phyloP scores from a whole-genome alignment of 2,888 invertebrate genomes.

The Onchidella celtica region DNA sequence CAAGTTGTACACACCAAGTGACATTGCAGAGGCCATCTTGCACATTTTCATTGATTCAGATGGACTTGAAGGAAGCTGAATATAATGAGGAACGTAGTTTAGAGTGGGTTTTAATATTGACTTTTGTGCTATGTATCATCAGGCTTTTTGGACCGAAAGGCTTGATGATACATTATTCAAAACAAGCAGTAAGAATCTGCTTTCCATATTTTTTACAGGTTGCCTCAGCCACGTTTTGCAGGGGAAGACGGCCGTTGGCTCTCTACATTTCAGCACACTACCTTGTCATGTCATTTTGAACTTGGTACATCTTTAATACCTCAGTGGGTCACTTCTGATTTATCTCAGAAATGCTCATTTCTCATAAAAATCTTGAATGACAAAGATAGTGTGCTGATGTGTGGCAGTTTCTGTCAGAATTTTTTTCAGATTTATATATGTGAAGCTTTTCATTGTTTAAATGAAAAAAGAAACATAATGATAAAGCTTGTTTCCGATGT shows the following conservation, averaged over 20 bases:
- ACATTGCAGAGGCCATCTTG: too few relatives aligned
- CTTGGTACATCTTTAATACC: too few relatives aligned
- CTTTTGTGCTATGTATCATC: too few relatives aligned
- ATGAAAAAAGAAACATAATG: too few relatives aligned
- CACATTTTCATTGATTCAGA: too few relatives aligned
- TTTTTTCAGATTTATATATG: constrained; percentile 39
- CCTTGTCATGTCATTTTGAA: not conserved
- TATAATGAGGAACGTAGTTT: too few relatives aligned
- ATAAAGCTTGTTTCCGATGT: too few relatives aligned
- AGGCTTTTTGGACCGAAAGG: constrained; percentile 27
- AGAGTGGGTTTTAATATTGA: too few relatives aligned
- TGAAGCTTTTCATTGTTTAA: constrained; percentile 24
- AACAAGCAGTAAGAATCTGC: constrained; percentile 25
- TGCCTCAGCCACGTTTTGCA: not conserved
- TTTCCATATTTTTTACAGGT: constrained; percentile 44
- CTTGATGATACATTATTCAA: constrained; percentile 7
- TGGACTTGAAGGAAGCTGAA: too few relatives aligned
- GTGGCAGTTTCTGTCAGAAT: constrained; percentile 9
- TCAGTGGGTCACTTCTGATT: constrained; percentile 5
- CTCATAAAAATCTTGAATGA: not conserved
- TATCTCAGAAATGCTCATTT: not conserved
- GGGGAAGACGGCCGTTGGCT: constrained; percentile 23
- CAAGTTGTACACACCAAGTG: too few relatives aligned
- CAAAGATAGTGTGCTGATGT: constrained; percentile 43
- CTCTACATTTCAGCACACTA: constrained; percentile 41